Base-by-base conservation (phyloP, 2,888 invertebrate genomes). In the Lepidocyrtoides sp. region DNA sequence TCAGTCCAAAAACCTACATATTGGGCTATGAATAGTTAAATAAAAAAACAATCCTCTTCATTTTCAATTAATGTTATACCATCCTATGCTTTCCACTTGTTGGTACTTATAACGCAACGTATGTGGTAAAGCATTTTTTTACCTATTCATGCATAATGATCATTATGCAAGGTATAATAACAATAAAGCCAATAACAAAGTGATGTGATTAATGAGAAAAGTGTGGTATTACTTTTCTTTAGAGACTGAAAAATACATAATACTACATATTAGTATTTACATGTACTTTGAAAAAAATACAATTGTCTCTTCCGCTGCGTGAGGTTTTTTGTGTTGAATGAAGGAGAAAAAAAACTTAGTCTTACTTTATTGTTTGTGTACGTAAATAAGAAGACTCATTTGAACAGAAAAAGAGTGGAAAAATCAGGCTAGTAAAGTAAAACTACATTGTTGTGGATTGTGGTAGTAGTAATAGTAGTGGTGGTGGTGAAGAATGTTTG, bases 251-350 rank as follows among this genome's bases (percentile, higher is more conserved):
- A 60, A 26, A 29, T 8, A 8, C 23, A 32, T 51, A 54, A 54
- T 29, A 2, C 54, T 54, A 36, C n/a, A 69, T n/a, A 17, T 54
- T n/a, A 29, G 5, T 17, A 14, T 29, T 36, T 36, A 17, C n/a
- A 63, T 29, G 79, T 36, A 63, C n/a, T 29, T 51, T 63, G 41
- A 36, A 36, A 8, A 51, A 44, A 72, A 77, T 36, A 14, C 32
- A 89, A 89, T 89, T 89, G 89, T 89, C 57, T 72, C 72, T 82
- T 89, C 89, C 89, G 81, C 79, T 86, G 77, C 54, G 60, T 54
- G 48, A 32, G 26, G 84, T 79, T 51, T 69, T 57, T 75, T 60
- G 75, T 85, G 54, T 8, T 54, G 81, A 88, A 81, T 79, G 87
- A 87, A 48, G 60, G 63, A 63, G 79, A 79, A 79, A 54, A 85